Evolutionary conservation across 2,888 invertebrate species (phyloP), one percentile per base, ranked within the genome.

Genomic region (Clostera curtula): DNA sequence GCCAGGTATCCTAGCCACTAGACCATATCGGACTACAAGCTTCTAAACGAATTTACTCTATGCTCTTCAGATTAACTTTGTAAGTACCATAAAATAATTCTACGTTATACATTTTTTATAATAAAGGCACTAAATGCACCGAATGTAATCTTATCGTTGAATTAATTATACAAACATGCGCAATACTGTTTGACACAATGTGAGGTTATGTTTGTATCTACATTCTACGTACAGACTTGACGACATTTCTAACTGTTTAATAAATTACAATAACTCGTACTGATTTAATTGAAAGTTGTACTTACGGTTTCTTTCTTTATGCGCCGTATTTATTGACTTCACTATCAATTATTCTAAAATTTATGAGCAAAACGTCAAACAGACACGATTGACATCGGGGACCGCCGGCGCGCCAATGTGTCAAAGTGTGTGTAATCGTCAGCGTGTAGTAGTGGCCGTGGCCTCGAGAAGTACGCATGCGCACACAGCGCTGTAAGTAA

Each of bases 1-100:
- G 87, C 87, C 87, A 87, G 87, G 86, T 87, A 87, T 87, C 86
- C 87, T 87, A 86, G 86, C 87, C 87, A 87, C 87, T 87, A 87
- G 86, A 87, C 85, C 85, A 85, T 85, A 85, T 56, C 55, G 48
- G 56, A 57, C n/a, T n/a, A n/a, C n/a, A n/a, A n/a, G n/a, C n/a
- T n/a, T n/a, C n/a, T n/a, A n/a, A n/a, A n/a, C n/a, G n/a, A n/a
- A n/a, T n/a, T n/a, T n/a, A n/a, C n/a, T n/a, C n/a, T n/a, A n/a
- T n/a, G n/a, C n/a, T n/a, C n/a, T n/a, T n/a, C n/a, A n/a, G n/a
- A n/a, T n/a, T n/a, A n/a, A n/a, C n/a, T n/a, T n/a, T n/a, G n/a
- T n/a, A n/a, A n/a, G n/a, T n/a, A n/a, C n/a, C n/a, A n/a, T n/a
- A n/a, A n/a, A n/a, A n/a, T n/a, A n/a, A n/a, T n/a, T n/a, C n/a